These are phyloP conservation scores for Apocrypta bakeri DNA, from an alignment of 1,140 invertebrate genomes.

Conservation along the genomic window DNA sequence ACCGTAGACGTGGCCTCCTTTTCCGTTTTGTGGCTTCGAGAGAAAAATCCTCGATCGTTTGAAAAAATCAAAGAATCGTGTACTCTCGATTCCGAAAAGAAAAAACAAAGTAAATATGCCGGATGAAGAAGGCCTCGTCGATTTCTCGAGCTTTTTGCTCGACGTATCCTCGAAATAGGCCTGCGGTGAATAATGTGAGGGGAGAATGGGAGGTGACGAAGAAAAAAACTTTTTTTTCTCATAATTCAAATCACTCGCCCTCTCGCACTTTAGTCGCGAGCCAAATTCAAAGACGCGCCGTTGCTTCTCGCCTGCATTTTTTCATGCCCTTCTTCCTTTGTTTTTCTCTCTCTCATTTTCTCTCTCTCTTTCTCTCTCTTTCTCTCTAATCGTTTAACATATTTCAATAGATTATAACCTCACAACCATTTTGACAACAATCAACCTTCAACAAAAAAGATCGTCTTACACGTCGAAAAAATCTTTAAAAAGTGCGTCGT, in stretches of 20 bases:
- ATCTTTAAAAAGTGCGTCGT: slow-evolving; percentile 66
- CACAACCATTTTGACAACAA: slow-evolving; percentile 75
- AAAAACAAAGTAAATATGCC: neutral
- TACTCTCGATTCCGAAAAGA: neutral
- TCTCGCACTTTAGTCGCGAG: too few species aligned
- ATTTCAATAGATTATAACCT: slow-evolving; percentile 71
- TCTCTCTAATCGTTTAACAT: slow-evolving; percentile 58
- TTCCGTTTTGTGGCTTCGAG: slow-evolving; percentile 45
- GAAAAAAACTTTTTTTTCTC: too few species aligned
- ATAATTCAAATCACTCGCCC: too few species aligned
- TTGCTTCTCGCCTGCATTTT: too few species aligned
- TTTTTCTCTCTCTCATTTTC: neutral
- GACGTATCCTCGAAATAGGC: slow-evolving; percentile 16
- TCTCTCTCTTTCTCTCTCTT: neutral
- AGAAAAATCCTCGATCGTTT: slow-evolving; percentile 42
- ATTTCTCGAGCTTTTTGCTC: neutral
- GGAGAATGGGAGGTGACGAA: too few species aligned
- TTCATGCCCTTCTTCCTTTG: too few species aligned
- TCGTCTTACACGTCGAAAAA: slow-evolving; percentile 65
- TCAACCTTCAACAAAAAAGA: slow-evolving; percentile 71
- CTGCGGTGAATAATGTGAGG: slow-evolving; percentile 25
- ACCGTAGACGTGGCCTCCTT: neutral
- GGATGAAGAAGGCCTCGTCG: neutral
- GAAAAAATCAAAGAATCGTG: neutral
- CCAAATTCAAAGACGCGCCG: too few species aligned